These are phyloP conservation scores for Portevinia maculata DNA, from an alignment of 2,888 invertebrate species.

Conservation along the genomic window DNA sequence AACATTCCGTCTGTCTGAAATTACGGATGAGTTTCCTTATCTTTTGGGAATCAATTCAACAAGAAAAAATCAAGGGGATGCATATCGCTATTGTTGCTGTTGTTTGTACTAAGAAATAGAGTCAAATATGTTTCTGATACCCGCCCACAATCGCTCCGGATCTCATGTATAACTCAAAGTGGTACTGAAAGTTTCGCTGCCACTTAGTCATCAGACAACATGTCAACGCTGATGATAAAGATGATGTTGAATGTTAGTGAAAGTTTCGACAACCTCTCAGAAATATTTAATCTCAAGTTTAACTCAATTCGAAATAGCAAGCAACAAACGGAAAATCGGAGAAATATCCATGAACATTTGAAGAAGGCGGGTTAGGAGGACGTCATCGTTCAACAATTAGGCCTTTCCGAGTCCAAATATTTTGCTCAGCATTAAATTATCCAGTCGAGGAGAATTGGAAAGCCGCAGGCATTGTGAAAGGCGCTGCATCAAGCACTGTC, in stretches of 20 bases:
- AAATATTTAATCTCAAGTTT: constrained; percentile 31
- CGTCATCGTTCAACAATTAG: constrained; percentile 32
- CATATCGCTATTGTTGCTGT: too few relatives aligned
- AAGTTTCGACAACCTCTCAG: constrained; percentile 13
- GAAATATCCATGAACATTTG: background rate
- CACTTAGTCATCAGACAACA: constrained; percentile 47
- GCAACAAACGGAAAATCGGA: background rate
- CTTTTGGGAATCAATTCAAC: background rate
- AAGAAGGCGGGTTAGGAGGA: background rate
- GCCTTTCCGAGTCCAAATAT: constrained; percentile 26
- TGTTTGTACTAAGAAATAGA: background rate
- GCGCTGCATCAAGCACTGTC: constrained; percentile 1
- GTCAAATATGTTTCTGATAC: background rate
- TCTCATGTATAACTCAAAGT: constrained; percentile 19
- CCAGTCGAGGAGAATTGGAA: constrained; percentile 4
- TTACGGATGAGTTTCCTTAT: too few relatives aligned
- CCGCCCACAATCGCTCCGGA: background rate
- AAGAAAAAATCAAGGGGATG: background rate
- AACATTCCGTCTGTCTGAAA: too few relatives aligned
- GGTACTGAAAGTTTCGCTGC: constrained; percentile 38
- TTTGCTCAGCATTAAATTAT: constrained; percentile 3
- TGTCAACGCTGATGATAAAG: constrained; percentile 2
- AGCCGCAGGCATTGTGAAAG: constrained; percentile 27
- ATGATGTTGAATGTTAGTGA: background rate
- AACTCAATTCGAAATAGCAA: constrained; percentile 2